Evolutionary conservation across 2,113 vertebrate genomes (phyloP).

Genomic region (Grus americana): DNA sequence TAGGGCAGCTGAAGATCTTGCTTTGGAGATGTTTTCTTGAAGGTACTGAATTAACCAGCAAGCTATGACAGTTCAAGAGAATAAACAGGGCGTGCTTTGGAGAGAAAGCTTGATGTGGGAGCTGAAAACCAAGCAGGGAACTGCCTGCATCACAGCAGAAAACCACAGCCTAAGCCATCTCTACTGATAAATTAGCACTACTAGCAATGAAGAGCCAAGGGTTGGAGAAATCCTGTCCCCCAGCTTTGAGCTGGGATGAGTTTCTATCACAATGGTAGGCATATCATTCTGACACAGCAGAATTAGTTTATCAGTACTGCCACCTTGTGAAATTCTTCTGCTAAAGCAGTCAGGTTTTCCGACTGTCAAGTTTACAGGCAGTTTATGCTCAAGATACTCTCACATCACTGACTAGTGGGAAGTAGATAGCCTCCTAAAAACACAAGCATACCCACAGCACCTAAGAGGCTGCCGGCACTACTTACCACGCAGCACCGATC

Average conservation of each 20-base stretch:
- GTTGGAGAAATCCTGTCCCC: accelerated
- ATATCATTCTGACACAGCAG: background rate
- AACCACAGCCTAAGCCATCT: accelerated
- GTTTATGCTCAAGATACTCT: accelerated
- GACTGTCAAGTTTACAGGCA: accelerated
- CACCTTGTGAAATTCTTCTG: background rate
- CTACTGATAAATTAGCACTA: accelerated
- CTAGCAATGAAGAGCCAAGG: accelerated
- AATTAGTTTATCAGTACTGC: background rate
- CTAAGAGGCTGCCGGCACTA: accelerated
- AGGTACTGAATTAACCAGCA: too few relatives aligned
- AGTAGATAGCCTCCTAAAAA: accelerated
- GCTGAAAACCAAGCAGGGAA: background rate
- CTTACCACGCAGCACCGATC: background rate
- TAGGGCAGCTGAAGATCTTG: accelerated
- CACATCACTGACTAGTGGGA: accelerated
- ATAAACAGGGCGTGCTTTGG: accelerated
- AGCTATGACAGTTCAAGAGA: too few relatives aligned
- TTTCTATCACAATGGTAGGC: accelerated
- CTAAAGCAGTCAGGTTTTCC: accelerated
- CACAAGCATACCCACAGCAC: accelerated
- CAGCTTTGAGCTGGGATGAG: background rate
- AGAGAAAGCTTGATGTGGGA: accelerated
- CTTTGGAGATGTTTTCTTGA: accelerated
- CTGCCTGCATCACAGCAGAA: accelerated